Evolutionary conservation across 2,113 vertebrate species (phyloP).

Genomic region (Perca fluviatilis): DNA sequence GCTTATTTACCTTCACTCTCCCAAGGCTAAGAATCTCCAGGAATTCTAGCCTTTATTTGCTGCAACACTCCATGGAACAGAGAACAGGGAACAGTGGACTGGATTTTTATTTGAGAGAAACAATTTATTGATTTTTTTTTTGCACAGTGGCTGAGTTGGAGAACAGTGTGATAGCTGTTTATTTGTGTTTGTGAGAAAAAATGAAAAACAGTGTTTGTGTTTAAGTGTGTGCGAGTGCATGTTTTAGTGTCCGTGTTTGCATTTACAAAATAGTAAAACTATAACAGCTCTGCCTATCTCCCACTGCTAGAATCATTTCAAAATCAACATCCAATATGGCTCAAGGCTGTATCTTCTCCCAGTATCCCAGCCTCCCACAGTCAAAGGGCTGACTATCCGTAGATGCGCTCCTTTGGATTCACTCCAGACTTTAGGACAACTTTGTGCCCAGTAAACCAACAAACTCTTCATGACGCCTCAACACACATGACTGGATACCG

Average conservation of each 20-base stretch:
- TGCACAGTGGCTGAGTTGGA: background rate
- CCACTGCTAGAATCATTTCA: constrained; percentile 29
- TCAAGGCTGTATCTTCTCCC: background rate
- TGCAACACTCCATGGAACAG: constrained; percentile 15
- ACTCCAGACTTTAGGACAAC: constrained; percentile 37
- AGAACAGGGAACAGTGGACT: constrained; percentile 10
- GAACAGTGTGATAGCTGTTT: constrained; percentile 25
- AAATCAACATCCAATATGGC: constrained; percentile 25
- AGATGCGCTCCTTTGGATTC: constrained; percentile 20
- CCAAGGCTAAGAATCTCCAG: background rate
- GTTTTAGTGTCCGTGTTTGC: constrained; percentile 3
- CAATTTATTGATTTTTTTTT: constrained; percentile 38
- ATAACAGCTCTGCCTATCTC: constrained; percentile 1
- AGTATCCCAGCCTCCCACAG: background rate
- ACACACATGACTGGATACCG: background rate
- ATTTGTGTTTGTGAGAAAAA: background rate
- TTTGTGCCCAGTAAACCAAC: constrained; percentile 26
- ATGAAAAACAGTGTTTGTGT: background rate
- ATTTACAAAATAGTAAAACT: constrained; percentile 29
- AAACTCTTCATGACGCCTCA: constrained; percentile 5
- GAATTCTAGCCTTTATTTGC: constrained; percentile 28
- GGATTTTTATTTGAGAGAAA: constrained; percentile 36
- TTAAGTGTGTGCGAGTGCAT: background rate
- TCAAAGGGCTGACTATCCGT: background rate
- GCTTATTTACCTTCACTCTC: background rate